A percentile compares a stretch with the other conserved stretches of the same genome.
phyloP scores from a whole-genome alignment of 2,113 vertebrate species.

The Mellivora capensis region DNA sequence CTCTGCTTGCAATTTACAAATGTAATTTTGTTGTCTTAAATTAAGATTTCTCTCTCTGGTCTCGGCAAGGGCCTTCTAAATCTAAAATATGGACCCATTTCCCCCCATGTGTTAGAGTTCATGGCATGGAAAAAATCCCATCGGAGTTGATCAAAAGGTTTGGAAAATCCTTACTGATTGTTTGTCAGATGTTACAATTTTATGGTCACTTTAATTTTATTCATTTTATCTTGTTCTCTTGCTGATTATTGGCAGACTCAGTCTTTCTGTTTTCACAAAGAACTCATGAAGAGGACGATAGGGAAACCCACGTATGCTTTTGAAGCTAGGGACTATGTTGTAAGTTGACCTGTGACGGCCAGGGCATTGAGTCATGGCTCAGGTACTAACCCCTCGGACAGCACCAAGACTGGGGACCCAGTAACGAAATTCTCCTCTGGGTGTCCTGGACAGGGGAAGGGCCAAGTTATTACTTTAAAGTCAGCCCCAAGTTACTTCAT shows the following conservation, averaged over 20 bases:
- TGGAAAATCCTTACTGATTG: background rate
- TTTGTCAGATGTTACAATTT: background rate
- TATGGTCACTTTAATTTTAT: background rate
- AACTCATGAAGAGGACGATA: slow-evolving; percentile 98
- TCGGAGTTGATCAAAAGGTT: background rate
- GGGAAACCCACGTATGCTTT: slow-evolving; percentile 95
- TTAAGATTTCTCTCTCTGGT: background rate
- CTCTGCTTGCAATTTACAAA: background rate
- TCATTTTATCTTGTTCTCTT: slow-evolving; percentile 85
- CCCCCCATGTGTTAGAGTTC: background rate
- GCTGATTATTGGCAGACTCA: slow-evolving; percentile 89
- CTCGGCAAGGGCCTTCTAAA: background rate
- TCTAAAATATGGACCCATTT: background rate
- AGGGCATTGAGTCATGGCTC: slow-evolving; percentile 75
- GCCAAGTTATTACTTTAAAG: background rate
- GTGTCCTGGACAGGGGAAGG: background rate
- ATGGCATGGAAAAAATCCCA: background rate
- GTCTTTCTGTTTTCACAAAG: slow-evolving; percentile 95
- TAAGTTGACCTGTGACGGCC: slow-evolving; percentile 88
- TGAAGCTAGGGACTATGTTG: slow-evolving; percentile 98
- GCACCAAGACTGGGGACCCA: slow-evolving; percentile 50
- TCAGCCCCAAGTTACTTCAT: background rate
- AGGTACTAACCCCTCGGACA: slow-evolving; percentile 85
- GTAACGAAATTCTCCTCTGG: background rate
- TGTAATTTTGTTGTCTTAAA: background rate